phyloP scores from a whole-genome alignment of 2,797 vertebrate species.

The Muraenolepis orangiensis region DNA sequence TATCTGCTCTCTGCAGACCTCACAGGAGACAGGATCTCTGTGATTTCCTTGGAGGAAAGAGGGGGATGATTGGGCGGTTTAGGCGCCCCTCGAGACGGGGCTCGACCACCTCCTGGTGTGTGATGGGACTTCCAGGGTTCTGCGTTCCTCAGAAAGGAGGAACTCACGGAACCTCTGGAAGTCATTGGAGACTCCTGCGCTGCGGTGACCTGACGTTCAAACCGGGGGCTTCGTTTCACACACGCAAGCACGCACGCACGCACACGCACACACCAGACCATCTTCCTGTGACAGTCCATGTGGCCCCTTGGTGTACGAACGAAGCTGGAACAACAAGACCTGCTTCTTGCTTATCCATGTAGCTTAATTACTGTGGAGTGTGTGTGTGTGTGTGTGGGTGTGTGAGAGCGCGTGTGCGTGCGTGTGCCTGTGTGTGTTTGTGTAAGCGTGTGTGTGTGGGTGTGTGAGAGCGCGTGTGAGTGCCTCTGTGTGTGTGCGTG shows the following conservation, averaged over 20 bases:
- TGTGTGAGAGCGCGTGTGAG: too few relatives aligned
- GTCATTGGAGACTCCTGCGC: not conserved
- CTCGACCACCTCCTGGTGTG: not conserved
- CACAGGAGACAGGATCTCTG: not conserved
- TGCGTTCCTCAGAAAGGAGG: too few relatives aligned
- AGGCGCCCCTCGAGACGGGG: not conserved
- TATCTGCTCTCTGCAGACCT: not conserved
- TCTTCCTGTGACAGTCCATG: slow-evolving; percentile 43
- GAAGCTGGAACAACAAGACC: slow-evolving; percentile 33
- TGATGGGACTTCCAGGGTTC: too few relatives aligned
- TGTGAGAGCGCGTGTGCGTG: slow-evolving; percentile 1
- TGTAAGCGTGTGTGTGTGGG: too few relatives aligned
- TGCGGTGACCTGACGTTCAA: slow-evolving; percentile 19
- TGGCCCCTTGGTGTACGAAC: slow-evolving; percentile 16
- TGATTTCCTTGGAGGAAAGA: not conserved
- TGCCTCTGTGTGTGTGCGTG: too few relatives aligned
- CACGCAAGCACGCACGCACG: slow-evolving; percentile 9
- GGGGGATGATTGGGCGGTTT: not conserved
- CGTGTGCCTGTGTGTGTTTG: too few relatives aligned
- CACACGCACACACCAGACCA: slow-evolving; percentile 17
- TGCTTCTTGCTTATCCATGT: slow-evolving; percentile 37
- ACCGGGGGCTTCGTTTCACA: slow-evolving; percentile 10
- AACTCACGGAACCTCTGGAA: too few relatives aligned
- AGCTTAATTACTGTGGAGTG: slow-evolving; percentile 31
- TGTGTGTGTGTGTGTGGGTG: slow-evolving; percentile 24